phyloP scores from a whole-genome alignment of 2,113 vertebrate genomes.

The Bettongia penicillata region DNA sequence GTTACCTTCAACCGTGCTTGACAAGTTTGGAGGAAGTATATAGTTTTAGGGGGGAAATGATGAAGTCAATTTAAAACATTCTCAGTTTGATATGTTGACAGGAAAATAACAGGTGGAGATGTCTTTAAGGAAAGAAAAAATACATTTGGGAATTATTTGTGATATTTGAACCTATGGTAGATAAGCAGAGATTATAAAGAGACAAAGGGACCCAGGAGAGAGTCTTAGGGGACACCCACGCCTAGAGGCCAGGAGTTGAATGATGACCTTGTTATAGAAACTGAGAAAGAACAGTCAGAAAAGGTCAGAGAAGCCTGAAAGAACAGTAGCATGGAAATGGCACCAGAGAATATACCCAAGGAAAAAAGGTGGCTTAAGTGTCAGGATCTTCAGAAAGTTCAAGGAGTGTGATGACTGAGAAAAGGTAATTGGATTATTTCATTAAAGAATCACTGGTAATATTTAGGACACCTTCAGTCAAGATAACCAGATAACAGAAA shows the following conservation, averaged over 20 bases:
- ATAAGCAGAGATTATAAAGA: background rate
- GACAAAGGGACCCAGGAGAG: too few relatives aligned
- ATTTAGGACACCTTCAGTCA: background rate
- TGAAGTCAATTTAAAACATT: background rate
- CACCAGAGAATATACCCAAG: background rate
- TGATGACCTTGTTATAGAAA: background rate
- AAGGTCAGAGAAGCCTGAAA: background rate
- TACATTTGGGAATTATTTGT: background rate
- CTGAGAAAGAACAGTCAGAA: background rate
- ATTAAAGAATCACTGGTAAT: background rate
- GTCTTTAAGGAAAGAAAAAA: background rate
- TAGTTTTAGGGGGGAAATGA: background rate
- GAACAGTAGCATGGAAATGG: too few relatives aligned
- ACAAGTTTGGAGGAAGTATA: background rate
- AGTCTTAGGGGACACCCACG: background rate
- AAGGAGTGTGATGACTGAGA: background rate
- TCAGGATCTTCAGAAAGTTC: background rate
- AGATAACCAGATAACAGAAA: background rate
- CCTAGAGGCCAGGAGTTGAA: background rate
- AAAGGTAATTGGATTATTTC: background rate
- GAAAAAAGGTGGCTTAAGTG: background rate
- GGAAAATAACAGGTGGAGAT: background rate
- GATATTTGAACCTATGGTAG: background rate
- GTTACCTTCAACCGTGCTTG: background rate
- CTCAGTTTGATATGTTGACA: background rate